Conservation (phyloP, 2,113 vertebrate species). For the Notothenia rossii region DNA sequence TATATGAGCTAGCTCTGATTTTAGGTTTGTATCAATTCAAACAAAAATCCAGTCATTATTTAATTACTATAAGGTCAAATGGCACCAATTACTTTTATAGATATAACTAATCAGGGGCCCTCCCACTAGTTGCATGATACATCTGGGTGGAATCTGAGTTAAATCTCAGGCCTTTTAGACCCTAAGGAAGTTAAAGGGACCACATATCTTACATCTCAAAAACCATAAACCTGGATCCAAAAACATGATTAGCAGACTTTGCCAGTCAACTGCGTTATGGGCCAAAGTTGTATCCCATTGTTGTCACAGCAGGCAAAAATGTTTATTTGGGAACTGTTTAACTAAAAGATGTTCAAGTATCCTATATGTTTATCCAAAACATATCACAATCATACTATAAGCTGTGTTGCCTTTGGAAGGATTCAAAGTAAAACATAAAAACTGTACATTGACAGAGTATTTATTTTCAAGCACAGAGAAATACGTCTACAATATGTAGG, state of each 20-base stretch:
- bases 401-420: constrained; percentile 45
- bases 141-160: not conserved
- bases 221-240: not conserved
- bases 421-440: constrained; percentile 5
- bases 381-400: constrained; percentile 59
- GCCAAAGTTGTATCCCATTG: not conserved
- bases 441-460: constrained; percentile 17
- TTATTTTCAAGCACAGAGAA: constrained; percentile 56
- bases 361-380: constrained; percentile 11
- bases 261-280: not conserved
- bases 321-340: constrained; percentile 16
- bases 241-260: not conserved
- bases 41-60: constrained; percentile 9
- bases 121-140: not conserved
- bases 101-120: too few species aligned
- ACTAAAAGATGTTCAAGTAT: constrained; percentile 21
- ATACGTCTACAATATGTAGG: constrained; percentile 24
- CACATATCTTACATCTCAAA: not conserved
- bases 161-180: constrained; percentile 2
- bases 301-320: not conserved
- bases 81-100: not conserved
- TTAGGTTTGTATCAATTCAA: not conserved
- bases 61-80: not conserved
- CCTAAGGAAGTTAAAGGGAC: not conserved
- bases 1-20: not conserved